Evolutionary conservation across 1,140 invertebrate genomes (phyloP).

Genomic region (Hyles euphorbiae): DNA sequence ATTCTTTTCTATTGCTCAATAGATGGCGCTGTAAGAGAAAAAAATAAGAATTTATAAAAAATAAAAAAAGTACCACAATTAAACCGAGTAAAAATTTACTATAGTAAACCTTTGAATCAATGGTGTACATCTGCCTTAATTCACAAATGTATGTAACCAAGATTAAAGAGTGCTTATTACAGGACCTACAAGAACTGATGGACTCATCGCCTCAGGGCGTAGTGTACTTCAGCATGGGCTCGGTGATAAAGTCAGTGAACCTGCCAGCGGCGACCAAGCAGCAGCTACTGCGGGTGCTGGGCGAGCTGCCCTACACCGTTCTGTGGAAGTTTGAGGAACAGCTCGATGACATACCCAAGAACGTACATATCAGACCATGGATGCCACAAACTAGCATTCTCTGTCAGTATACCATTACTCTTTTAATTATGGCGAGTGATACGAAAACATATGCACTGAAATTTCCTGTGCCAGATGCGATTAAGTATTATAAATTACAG

Average conservation of each 20-base stretch:
- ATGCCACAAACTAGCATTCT: slow-evolving; percentile 79
- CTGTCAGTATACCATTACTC: slow-evolving; percentile 30
- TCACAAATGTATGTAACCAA: not conserved
- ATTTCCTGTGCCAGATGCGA: too few relatives aligned
- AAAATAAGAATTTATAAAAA: too few relatives aligned
- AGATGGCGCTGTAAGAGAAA: too few relatives aligned
- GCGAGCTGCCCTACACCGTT: slow-evolving; percentile 42
- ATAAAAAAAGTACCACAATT: not conserved
- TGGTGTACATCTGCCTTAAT: not conserved
- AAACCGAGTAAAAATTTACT: not conserved
- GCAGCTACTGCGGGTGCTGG: too few relatives aligned
- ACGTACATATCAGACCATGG: slow-evolving; percentile 78
- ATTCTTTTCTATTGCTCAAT: not conserved
- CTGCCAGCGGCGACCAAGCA: slow-evolving; percentile 30
- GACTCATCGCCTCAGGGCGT: slow-evolving; percentile 66
- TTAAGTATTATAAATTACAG: too few relatives aligned
- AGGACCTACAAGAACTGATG: slow-evolving; percentile 66
- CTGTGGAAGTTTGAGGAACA: slow-evolving; percentile 74
- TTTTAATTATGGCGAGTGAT: not conserved
- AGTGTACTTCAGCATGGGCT: slow-evolving; percentile 76
- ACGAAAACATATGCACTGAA: too few relatives aligned
- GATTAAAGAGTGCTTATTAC: not conserved
- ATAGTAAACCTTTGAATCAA: not conserved
- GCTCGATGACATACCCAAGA: slow-evolving; percentile 53
- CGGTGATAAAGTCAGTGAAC: slow-evolving; percentile 29